Evolutionary conservation across 2,888 invertebrate species (phyloP).

Genomic region (Bhutanitis thaidina): DNA sequence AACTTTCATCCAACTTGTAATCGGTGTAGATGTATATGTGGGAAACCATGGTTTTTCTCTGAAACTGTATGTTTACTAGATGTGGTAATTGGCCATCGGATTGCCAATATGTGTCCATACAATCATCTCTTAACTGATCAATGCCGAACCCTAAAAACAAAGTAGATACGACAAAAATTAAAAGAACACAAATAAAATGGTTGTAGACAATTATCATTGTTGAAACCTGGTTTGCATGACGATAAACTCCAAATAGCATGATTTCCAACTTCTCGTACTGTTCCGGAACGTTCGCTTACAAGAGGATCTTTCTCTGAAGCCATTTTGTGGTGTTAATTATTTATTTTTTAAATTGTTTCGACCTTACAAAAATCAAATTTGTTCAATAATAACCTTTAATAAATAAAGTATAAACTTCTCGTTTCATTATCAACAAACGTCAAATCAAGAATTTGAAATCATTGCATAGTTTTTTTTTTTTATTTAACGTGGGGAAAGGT

Average conservation of each 20-base stretch:
- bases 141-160: conserved; percentile 93
- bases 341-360: no score
- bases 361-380: no score
- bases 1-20: conserved; percentile 98
- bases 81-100: conserved; percentile 99
- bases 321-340: conserved; percentile 34
- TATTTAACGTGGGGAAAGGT: no score
- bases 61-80: conserved; percentile 97
- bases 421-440: no score
- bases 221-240: conserved; percentile 96
- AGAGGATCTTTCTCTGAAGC: conserved; percentile 69
- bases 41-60: conserved; percentile 95
- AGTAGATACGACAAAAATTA: neutral
- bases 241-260: conserved; percentile 99
- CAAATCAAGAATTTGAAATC: no score
- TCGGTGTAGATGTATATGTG: conserved; percentile 98
- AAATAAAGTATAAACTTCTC: no score
- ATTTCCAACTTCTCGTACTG: conserved; percentile 88
- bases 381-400: no score
- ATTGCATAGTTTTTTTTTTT: no score
- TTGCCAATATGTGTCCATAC: conserved; percentile 99
- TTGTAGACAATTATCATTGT: no score
- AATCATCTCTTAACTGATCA: conserved; percentile 96
- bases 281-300: conserved; percentile 70
- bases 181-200: neutral